Conservation (phyloP, 2,113 vertebrate species). For the Strix aluco region DNA sequence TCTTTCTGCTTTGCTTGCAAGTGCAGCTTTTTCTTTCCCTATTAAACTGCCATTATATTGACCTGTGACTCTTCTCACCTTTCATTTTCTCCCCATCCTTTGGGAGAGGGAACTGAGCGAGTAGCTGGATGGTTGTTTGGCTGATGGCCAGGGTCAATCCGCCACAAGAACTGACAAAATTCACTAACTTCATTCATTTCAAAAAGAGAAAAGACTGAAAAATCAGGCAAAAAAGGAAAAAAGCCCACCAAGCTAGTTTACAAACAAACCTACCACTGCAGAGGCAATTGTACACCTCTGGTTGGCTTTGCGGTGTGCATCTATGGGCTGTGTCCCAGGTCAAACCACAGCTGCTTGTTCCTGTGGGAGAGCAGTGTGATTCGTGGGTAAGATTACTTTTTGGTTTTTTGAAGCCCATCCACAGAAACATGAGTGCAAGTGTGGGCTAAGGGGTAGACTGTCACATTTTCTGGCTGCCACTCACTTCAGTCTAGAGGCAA, state of each 20-base stretch:
- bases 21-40: slow-evolving; percentile 22
- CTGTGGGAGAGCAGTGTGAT: neutral
- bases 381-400: neutral
- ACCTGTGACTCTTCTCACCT: neutral
- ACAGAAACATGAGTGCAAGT: neutral
- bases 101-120: neutral
- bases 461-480: neutral
- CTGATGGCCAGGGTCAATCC: neutral
- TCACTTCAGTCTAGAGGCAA: neutral
- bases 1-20: slow-evolving; percentile 30
- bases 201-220: neutral
- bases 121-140: neutral
- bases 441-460: neutral
- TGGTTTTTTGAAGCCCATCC: neutral
- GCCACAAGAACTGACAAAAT: neutral
- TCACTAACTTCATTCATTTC: neutral
- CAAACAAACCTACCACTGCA: neutral
- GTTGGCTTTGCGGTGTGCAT: neutral
- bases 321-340: neutral
- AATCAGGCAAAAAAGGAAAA: neutral
- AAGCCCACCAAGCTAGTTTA: neutral
- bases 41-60: neutral
- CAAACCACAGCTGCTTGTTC: neutral
- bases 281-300: neutral
- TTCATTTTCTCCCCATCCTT: neutral